Base-by-base conservation (phyloP, 2,797 vertebrate species). In the Carapus acus region DNA sequence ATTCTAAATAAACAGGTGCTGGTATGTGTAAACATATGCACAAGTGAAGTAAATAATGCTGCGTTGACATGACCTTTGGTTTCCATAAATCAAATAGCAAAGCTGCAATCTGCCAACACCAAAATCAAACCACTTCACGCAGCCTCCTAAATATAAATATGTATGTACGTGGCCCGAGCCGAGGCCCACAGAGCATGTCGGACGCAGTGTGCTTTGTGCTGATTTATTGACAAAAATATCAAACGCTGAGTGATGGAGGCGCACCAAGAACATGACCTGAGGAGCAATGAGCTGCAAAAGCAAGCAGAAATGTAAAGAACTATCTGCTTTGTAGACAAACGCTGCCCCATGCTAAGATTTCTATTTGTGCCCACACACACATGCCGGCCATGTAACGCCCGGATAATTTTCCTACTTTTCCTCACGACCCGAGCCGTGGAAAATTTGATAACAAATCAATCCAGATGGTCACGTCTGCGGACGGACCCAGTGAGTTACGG, bases 191-290 rank as follows among this genome's bases (percentile, higher is more conserved):
- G 73, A 85, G 78, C 81, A 86, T 79, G 79, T 77, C 83, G 81
- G 73, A 81, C 76, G 83, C 48, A 5, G 38, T 49, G 77, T 79
- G 72, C 75, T 83, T 83, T 79, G 73, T 24, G 50, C 64, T 83
- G 78, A 89, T 87, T 85, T 87, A 88, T 88, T 85, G 84, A 87
- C 81, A 80, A 82, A 86, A 86, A 84, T 75, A 85, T 85, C 79
- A 86, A 83, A 82, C 45, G n/a, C 52, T 82, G 83, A 87, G 74
- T 79, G 82, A 85, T 86, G 76, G 77, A 85, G 69, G 78, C 49
- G 13, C 56, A 23, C 63, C 24, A 74, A 77, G 74, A 81, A 83
- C 78, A 84, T 82, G 83, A 83, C 82, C 85, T 71, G 65, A 69
- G 80, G 81, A 82, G 78, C 80, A 85, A 83, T 82, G 80, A 85